Percentiles rank a stretch among this genome's conserved stretches.
phyloP scores from a whole-genome alignment of 1,140 invertebrate species.

The Eubasilissa regina region DNA sequence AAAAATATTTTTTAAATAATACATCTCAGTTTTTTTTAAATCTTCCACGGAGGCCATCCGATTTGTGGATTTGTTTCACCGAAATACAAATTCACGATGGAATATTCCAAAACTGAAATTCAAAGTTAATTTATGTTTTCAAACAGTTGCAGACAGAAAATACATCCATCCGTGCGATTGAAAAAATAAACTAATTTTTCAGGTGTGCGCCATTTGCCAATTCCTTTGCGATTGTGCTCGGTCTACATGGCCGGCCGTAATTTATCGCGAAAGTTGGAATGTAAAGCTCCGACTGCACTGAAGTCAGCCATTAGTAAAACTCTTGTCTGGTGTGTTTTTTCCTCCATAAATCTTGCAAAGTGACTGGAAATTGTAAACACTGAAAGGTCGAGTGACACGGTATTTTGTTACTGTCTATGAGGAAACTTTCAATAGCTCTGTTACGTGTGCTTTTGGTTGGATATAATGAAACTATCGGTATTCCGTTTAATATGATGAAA shows the following conservation, averaged over 20 bases:
- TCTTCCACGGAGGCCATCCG: no score
- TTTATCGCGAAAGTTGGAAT: conserved; percentile 56
- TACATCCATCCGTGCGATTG: neutral
- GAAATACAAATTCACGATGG: conserved; percentile 4
- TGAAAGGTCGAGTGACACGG: conserved; percentile 17
- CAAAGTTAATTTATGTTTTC: conserved; percentile 9
- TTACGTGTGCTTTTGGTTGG: no score
- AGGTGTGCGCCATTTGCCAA: conserved; percentile 46
- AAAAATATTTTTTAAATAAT: no score
- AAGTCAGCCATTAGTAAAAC: conserved; percentile 45
- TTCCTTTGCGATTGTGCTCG: conserved; percentile 20
- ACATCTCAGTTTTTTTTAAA: no score
- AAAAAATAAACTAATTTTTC: conserved; percentile 34
- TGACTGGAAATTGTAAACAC: conserved; percentile 53
- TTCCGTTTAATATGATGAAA: no score
- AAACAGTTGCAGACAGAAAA: conserved; percentile 24
- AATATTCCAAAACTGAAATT: conserved; percentile 13
- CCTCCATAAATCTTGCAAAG: conserved; percentile 50
- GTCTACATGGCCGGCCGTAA: conserved; percentile 17
- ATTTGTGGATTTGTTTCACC: neutral
- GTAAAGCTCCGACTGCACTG: neutral
- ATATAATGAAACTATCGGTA: no score
- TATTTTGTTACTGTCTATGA: conserved; percentile 21
- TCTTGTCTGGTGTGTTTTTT: conserved; percentile 49
- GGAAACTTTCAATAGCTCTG: neutral